phyloP scores from a whole-genome alignment of 2,888 invertebrate species.

The Timema podura region DNA sequence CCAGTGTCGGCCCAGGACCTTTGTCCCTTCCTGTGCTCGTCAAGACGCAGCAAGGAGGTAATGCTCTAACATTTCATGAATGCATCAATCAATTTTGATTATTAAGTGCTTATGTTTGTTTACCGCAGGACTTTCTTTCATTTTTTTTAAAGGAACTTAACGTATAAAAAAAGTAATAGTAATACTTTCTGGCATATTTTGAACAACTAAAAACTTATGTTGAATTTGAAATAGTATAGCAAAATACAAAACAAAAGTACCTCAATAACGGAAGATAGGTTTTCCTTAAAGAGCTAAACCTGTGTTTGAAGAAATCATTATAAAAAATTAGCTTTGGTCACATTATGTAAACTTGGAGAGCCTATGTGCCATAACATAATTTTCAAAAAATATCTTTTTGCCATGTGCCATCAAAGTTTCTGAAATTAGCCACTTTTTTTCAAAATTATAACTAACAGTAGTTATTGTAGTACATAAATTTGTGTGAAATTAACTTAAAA shows the following conservation, averaged over 20 bases:
- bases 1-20: constrained; percentile 93
- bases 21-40: constrained; percentile 95
- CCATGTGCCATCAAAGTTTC: background rate
- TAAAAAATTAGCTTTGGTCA: no score
- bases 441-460: no score
- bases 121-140: background rate
- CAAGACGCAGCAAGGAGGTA: constrained; percentile 90
- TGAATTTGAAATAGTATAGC: constrained; percentile 21
- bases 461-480: no score
- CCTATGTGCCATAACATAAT: no score
- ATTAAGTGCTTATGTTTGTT: background rate
- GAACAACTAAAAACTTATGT: background rate
- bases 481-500: no score
- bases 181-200: background rate
- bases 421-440: background rate
- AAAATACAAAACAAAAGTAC: background rate
- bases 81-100: background rate
- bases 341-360: no score
- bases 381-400: background rate
- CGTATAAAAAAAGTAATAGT: no score
- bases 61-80: constrained; percentile 16
- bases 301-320: no score
- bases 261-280: no score
- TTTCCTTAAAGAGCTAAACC: no score
- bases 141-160: no score